Evolutionary conservation across 1,140 invertebrate genomes (phyloP), one percentile per base, ranked within the genome.

Genomic region (Lucilia cuprina): DNA sequence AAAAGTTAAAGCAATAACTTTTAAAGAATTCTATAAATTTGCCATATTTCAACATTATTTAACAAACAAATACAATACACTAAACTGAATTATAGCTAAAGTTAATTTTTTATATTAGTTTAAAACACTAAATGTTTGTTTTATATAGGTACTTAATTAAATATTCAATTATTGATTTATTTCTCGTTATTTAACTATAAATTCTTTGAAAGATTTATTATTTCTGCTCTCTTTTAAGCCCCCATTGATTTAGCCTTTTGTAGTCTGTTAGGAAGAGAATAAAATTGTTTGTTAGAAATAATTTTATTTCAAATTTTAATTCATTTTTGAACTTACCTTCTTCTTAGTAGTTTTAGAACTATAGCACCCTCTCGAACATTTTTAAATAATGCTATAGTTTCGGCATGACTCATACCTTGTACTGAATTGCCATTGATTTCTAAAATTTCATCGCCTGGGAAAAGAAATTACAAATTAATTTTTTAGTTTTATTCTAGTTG

Each of bases 371-470:
- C 94, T 91, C 96, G 96, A 83, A 98, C 95, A 91, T 95, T 94
- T 89, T 98, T 97, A 91, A 99, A 99, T 87, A 97, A 94, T 82
- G 94, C 93, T 87, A 99, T 96, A 19, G 97, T 97, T 91, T 97
- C 96, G 83, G 95, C 94, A 92, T 98, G 97, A 84, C 96, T 97
- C 89, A 97, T 93, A 55, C 96, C 96, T 91, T 95, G 94, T 86
- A 98, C 93, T 25, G 94, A 93, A 88, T 94, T 94, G 80, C 95
- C 96, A 93, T 98, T 98, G 85, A 99, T 94, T 82, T 96, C 96
- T 85, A 98, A 92, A 88, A 99, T 97, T 93, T 98, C 97, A 92
- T 99, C 97, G 88, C 96, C 96, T 96, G 87, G 89, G 49, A 83
- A 21, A 65, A 30, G 13, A 13, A 47, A 55, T 13, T 14, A 41